A percentile compares a stretch with the other conserved stretches of the same genome.
These are phyloP conservation scores for Amazona vittata DNA, from an alignment of 2,113 vertebrate species.

Conservation along the genomic window DNA sequence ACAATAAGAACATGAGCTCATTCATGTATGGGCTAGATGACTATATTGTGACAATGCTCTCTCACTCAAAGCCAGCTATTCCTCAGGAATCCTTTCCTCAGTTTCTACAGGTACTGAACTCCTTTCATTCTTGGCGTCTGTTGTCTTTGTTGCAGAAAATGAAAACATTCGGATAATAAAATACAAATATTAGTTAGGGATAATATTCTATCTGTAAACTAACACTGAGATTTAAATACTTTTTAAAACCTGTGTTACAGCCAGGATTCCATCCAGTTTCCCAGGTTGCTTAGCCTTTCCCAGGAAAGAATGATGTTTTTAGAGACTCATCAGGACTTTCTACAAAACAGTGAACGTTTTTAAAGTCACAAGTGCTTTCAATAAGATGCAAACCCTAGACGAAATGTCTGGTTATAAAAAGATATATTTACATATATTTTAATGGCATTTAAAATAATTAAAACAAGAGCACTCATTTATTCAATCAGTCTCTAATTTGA, in stretches of 20 bases:
- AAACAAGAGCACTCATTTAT: conserved; percentile 53
- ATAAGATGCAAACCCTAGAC: background rate
- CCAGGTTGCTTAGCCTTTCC: background rate
- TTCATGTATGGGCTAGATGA: background rate
- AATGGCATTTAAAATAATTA: conserved; percentile 61
- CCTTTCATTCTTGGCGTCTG: background rate
- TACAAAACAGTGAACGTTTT: background rate
- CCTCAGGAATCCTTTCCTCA: background rate
- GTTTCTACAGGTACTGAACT: background rate
- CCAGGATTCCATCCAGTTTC: background rate
- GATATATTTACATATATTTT: conserved; percentile 63
- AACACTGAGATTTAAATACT: background rate
- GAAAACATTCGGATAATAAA: background rate
- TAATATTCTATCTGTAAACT: background rate
- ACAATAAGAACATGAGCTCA: background rate
- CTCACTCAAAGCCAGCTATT: background rate
- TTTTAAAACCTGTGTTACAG: background rate
- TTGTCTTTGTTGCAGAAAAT: background rate
- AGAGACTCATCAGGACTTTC: background rate
- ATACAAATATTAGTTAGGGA: background rate
- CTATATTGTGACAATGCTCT: background rate
- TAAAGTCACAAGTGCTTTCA: background rate
- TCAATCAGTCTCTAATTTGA: conserved; percentile 54
- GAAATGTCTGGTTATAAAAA: conserved; percentile 50
- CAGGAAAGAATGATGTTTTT: background rate